These are phyloP conservation scores for Thera obeliscata DNA, from an alignment of 2,888 invertebrate species.

Conservation along the genomic window DNA sequence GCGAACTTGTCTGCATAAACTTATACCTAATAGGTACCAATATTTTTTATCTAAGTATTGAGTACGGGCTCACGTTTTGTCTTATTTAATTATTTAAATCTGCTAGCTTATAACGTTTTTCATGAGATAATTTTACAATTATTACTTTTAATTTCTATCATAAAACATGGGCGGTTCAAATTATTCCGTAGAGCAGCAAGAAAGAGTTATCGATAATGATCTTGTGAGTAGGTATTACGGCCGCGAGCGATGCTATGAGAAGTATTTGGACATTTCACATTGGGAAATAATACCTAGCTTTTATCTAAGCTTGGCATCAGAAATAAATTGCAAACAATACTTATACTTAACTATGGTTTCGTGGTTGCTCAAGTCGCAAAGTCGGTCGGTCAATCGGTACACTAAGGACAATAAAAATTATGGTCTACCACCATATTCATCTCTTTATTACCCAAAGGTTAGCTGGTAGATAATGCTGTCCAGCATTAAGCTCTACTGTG, in stretches of 20 bases:
- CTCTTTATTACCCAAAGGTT: no score
- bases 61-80: background rate
- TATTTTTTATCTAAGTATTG: no score
- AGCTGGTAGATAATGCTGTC: no score
- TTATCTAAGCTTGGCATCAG: constrained; percentile 3
- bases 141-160: constrained; percentile 28
- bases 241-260: constrained; percentile 17
- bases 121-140: constrained; percentile 19
- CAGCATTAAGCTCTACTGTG: no score
- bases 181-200: constrained; percentile 43
- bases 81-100: background rate
- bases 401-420: no score
- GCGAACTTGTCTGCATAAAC: no score
- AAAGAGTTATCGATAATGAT: constrained; percentile 27
- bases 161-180: constrained; percentile 16
- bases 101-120: constrained; percentile 14
- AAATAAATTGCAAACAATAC: background rate
- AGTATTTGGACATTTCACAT: constrained; percentile 14
- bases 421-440: no score
- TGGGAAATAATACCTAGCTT: constrained; percentile 4
- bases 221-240: constrained; percentile 48
- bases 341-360: background rate
- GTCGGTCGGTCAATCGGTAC: no score
- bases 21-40: no score
- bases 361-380: no score